These are phyloP conservation scores for Taphrorychus bicolor DNA, from an alignment of 2,888 invertebrate species.

Conservation along the genomic window DNA sequence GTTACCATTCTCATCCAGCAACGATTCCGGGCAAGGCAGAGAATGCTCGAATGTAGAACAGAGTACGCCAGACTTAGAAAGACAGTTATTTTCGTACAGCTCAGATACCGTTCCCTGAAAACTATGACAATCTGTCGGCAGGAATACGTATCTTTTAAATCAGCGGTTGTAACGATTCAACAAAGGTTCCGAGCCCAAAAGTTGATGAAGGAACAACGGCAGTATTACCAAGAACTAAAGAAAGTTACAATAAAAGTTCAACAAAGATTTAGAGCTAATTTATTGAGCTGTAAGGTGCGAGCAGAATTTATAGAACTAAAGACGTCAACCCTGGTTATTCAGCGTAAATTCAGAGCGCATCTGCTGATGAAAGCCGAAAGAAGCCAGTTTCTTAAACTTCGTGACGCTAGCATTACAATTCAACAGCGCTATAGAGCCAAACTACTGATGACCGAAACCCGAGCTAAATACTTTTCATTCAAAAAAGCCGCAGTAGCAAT, in stretches of 20 bases:
- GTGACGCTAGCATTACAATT: conserved; percentile 58
- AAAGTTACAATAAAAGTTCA: conserved; percentile 40
- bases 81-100: no score
- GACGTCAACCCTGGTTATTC: neutral
- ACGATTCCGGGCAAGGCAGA: conserved; percentile 51
- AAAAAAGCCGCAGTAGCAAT: conserved; percentile 56
- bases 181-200: conserved; percentile 48
- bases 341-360: neutral
- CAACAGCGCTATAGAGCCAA: conserved; percentile 47
- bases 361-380: neutral
- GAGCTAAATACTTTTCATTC: conserved; percentile 51
- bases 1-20: conserved; percentile 56
- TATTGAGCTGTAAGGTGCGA: neutral
- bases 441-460: conserved; percentile 42
- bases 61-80: no score
- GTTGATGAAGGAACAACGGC: conserved; percentile 42
- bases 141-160: neutral
- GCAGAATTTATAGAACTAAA: conserved; percentile 32
- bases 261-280: conserved; percentile 48
- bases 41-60: no score
- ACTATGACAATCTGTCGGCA: no score
- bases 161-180: conserved; percentile 56
- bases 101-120: no score
- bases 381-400: neutral
- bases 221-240: neutral